phyloP scores from a whole-genome alignment of 2,113 vertebrate genomes.

The Nesogale talazaci region DNA sequence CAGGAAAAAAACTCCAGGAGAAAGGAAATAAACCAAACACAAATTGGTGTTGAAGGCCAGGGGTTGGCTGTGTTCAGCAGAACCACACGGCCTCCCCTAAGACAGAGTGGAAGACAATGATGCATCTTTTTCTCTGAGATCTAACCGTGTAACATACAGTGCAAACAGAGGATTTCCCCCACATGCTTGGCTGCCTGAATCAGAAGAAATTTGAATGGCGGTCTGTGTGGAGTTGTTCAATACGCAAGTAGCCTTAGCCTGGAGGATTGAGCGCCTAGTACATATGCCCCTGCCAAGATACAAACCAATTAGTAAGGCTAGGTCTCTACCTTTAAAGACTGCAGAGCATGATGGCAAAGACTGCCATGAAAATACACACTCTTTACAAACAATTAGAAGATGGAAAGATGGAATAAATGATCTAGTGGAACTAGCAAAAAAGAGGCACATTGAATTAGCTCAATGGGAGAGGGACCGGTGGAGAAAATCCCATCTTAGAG shows the following conservation, averaged over 20 bases:
- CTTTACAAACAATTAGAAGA: neutral
- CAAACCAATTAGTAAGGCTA: neutral
- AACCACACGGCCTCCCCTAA: neutral
- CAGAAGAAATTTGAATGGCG: neutral
- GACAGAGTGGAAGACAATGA: neutral
- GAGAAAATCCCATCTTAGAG: neutral
- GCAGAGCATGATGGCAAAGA: neutral
- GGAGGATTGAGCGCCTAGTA: neutral
- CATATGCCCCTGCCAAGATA: neutral
- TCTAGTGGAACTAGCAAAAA: neutral
- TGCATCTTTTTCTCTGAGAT: conserved; percentile 30
- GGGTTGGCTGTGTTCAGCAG: conserved; percentile 10
- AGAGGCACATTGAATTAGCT: neutral
- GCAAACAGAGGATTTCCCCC: neutral
- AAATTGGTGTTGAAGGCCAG: conserved; percentile 30
- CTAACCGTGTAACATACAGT: neutral
- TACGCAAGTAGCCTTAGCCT: neutral
- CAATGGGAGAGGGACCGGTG: neutral
- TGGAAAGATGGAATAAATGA: neutral
- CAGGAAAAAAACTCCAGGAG: conserved; percentile 50
- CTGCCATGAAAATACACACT: neutral
- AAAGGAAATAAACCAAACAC: conserved; percentile 50
- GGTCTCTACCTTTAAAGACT: neutral
- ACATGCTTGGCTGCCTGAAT: neutral
- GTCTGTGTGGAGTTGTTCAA: neutral